phyloP scores from a whole-genome alignment of 2,113 vertebrate species.

The Aegotheles bennettii region DNA sequence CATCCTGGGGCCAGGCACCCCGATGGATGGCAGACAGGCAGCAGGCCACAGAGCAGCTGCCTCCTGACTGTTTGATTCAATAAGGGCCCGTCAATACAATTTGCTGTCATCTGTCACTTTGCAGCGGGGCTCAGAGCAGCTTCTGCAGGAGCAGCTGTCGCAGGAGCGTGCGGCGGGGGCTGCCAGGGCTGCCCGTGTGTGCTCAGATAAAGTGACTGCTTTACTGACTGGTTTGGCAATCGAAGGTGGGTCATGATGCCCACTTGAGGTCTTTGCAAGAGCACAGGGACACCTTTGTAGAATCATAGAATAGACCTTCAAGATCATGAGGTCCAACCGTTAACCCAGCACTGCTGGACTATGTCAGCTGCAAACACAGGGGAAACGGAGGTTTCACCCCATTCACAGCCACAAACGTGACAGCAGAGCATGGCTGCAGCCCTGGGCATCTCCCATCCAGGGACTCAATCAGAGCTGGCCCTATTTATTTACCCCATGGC shows the following conservation, averaged over 20 bases:
- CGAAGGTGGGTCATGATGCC: rapidly evolving
- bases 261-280: not conserved
- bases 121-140: not conserved
- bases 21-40: not conserved
- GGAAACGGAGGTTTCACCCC: rapidly evolving
- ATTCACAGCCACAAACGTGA: not conserved
- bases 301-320: too few relatives aligned
- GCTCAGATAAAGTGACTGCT: not conserved
- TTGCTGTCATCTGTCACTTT: not conserved
- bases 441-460: not conserved
- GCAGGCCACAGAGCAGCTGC: not conserved
- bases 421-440: not conserved
- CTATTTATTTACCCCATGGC: not conserved
- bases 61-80: not conserved
- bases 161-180: not conserved
- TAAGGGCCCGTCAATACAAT: not conserved
- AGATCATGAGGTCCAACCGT: too few relatives aligned
- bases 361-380: not conserved
- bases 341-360: too few relatives aligned
- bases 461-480: not conserved
- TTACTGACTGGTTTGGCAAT: not conserved
- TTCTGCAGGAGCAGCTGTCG: not conserved
- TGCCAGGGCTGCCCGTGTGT: not conserved
- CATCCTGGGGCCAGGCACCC: not conserved
- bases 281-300: not conserved